Evolutionary conservation across 2,888 invertebrate species (phyloP).

Genomic region (Iphiclides podalirius): DNA sequence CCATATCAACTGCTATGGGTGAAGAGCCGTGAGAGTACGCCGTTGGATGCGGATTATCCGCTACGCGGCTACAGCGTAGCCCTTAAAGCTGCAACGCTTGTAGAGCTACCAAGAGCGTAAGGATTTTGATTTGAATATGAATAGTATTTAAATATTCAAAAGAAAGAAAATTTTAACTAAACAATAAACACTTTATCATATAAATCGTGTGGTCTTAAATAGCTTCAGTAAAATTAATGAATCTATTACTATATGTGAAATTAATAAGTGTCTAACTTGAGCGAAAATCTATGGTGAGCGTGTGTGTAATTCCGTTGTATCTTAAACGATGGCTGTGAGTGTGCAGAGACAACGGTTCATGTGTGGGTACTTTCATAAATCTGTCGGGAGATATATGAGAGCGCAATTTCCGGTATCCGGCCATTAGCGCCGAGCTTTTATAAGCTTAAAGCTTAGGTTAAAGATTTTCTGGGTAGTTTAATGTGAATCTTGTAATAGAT

Average conservation of each 20-base stretch:
- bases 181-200: no score
- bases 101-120: constrained; percentile 45
- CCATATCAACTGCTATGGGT: constrained; percentile 52
- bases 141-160: not conserved
- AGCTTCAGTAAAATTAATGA: constrained; percentile 68
- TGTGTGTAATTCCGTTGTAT: constrained; percentile 41
- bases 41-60: constrained; percentile 68
- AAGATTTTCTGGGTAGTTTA: constrained; percentile 81
- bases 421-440: constrained; percentile 87
- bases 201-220: no score
- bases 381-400: constrained; percentile 93
- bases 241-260: constrained; percentile 57
- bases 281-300: constrained; percentile 38
- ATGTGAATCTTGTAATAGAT: constrained; percentile 81
- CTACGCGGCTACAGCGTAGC: constrained; percentile 70
- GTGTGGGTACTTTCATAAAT: constrained; percentile 92
- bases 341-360: constrained; percentile 74
- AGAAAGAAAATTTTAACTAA: not conserved
- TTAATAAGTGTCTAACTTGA: constrained; percentile 75
- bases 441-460: constrained; percentile 83
- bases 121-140: constrained; percentile 26
- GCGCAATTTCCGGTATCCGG: constrained; percentile 95
- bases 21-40: constrained; percentile 67
- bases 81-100: constrained; percentile 51
- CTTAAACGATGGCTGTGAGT: constrained; percentile 40